phyloP scores from a whole-genome alignment of 2,797 vertebrate species.

The Gymnoscopelus braueri region DNA sequence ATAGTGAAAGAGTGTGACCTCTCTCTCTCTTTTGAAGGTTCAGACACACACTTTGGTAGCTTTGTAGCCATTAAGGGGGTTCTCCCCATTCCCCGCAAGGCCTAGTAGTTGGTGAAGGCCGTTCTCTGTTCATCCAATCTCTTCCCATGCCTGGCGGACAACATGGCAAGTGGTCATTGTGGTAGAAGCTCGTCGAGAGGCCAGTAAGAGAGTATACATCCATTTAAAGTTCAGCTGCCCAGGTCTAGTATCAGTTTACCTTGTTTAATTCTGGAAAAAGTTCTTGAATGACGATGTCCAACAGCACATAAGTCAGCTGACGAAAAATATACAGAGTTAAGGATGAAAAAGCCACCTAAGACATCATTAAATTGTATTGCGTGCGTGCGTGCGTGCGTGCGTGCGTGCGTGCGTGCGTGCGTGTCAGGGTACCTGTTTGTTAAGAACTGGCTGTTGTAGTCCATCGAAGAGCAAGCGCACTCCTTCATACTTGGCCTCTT shows the following conservation, averaged over 20 bases:
- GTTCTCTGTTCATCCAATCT: too few species aligned
- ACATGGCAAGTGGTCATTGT: too few species aligned
- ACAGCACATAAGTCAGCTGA: conserved; percentile 93
- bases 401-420: conserved; percentile 1
- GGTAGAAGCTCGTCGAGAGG: too few species aligned
- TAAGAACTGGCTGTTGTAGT: conserved; percentile 95
- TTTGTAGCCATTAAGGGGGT: too few species aligned
- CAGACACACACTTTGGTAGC: too few species aligned
- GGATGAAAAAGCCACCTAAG: conserved; percentile 18
- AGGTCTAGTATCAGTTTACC: conserved; percentile 72
- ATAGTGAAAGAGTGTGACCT: too few species aligned
- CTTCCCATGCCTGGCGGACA: too few species aligned
- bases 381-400: background rate
- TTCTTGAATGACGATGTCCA: conserved; percentile 93
- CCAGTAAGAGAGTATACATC: too few species aligned
- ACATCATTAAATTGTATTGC: background rate
- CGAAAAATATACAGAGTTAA: conserved; percentile 9
- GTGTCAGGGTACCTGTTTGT: conserved; percentile 89
- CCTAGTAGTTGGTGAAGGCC: too few species aligned
- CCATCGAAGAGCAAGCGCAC: conserved; percentile 92
- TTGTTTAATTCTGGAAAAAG: conserved; percentile 94
- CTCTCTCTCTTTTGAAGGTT: too few species aligned
- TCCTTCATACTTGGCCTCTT: conserved; percentile 93
- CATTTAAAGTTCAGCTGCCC: too few species aligned
- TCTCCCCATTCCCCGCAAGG: too few species aligned